Conservation (phyloP, 2,797 vertebrate genomes). For the Numenius phaeopus region DNA sequence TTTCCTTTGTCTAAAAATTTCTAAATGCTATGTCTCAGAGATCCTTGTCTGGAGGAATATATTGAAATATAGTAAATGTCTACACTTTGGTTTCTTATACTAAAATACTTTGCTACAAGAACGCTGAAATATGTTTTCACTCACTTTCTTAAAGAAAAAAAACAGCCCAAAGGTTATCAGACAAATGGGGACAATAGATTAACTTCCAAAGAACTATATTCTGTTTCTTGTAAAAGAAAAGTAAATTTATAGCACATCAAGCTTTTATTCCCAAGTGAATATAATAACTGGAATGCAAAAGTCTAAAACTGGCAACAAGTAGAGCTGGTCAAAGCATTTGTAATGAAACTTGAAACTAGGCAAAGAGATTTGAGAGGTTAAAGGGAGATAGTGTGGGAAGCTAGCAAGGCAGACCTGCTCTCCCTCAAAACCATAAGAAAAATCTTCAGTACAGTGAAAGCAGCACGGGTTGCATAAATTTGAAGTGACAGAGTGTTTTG, state of each 20-base stretch:
- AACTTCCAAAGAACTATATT: conserved; percentile 64
- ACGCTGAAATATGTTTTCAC: conserved; percentile 59
- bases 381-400: conserved; percentile 46
- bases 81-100: conserved; percentile 30
- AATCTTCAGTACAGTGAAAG: conserved; percentile 22
- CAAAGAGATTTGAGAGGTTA: conserved; percentile 58
- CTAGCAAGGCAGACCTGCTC: conserved; percentile 48
- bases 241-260: conserved; percentile 66
- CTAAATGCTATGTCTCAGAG: conserved; percentile 21
- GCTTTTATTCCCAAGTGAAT: conserved; percentile 59
- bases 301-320: conserved; percentile 54
- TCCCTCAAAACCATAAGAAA: conserved; percentile 48
- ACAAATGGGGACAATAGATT: conserved; percentile 70
- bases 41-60: conserved; percentile 13
- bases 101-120: conserved; percentile 30
- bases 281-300: conserved; percentile 58
- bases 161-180: conserved; percentile 70
- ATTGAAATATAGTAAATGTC: conserved; percentile 68
- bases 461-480: conserved; percentile 33
- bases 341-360: conserved; percentile 61
- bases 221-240: conserved; percentile 67
- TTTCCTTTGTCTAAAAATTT: conserved; percentile 45
- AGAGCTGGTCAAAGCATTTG: conserved; percentile 51
- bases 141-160: conserved; percentile 57
- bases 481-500: conserved; percentile 27